Conservation (phyloP, 1,140 invertebrate genomes). For the Cherax quadricarinatus region DNA sequence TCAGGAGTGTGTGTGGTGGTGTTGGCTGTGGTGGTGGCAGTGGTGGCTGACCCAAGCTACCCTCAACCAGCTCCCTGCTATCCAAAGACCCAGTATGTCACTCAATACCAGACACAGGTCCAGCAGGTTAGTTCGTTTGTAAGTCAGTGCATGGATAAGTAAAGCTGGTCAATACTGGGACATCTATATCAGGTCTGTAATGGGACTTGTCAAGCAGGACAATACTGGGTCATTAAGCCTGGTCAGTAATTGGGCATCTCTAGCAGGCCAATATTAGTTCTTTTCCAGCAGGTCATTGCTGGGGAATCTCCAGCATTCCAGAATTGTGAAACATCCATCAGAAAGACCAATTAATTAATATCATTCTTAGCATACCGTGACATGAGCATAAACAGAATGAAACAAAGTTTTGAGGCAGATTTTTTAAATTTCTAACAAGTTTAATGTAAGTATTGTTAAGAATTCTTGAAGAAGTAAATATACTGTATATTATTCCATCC, state of each 20-base stretch:
- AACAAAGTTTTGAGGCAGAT: not conserved
- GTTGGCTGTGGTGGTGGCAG: not conserved
- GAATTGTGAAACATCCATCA: too few relatives aligned
- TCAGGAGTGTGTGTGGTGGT: not conserved
- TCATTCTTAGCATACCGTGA: too few relatives aligned
- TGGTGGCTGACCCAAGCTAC: not conserved
- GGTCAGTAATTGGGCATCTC: too few relatives aligned
- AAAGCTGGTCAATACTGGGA: too few relatives aligned
- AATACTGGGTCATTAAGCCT: too few relatives aligned
- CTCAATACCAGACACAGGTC: constrained; percentile 20
- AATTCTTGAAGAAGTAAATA: too few relatives aligned
- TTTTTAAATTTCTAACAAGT: too few relatives aligned
- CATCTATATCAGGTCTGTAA: too few relatives aligned
- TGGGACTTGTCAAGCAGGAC: too few relatives aligned
- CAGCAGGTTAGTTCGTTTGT: constrained; percentile 7
- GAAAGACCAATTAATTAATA: too few relatives aligned
- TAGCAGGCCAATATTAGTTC: constrained; percentile 7
- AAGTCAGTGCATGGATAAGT: too few relatives aligned
- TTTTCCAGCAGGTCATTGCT: not conserved
- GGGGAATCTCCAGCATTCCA: constrained; percentile 18
- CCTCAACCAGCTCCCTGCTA: constrained; percentile 16
- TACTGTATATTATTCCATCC: not conserved
- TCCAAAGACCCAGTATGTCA: constrained; percentile 23
- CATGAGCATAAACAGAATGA: not conserved
- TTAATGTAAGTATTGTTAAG: too few relatives aligned